These are phyloP conservation scores for Stramonita haemastoma DNA, from an alignment of 2,888 invertebrate genomes.

Conservation along the genomic window DNA sequence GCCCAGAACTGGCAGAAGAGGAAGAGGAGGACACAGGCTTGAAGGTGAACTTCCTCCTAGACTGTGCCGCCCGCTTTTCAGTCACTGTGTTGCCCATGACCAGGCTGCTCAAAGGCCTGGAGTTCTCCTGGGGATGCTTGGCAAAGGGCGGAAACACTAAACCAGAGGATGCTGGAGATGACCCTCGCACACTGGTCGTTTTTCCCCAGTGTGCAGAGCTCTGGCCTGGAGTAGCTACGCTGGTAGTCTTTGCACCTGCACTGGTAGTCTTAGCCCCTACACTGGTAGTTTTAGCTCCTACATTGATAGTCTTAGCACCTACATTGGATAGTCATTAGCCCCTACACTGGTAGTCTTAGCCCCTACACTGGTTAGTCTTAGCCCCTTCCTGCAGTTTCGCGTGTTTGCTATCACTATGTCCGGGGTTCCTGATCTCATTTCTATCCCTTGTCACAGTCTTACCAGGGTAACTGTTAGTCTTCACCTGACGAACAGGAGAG, in stretches of 20 bases:
- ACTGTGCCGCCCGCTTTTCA: neutral
- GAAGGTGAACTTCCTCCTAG: constrained; percentile 26
- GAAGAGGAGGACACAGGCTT: neutral
- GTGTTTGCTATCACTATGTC: neutral
- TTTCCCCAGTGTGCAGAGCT: too few relatives aligned
- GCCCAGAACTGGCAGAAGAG: neutral
- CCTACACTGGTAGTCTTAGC: too few relatives aligned
- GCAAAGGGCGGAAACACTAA: constrained; percentile 7
- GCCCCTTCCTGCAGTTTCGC: neutral
- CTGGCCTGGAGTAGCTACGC: too few relatives aligned
- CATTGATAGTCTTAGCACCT: too few relatives aligned
- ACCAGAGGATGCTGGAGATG: neutral
- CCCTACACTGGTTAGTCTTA: neutral
- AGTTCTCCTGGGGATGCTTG: neutral
- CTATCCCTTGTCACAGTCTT: neutral
- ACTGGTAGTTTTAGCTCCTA: too few relatives aligned
- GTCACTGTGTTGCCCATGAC: neutral
- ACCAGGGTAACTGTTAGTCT: neutral
- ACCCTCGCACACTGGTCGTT: neutral
- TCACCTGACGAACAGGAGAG: neutral
- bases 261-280: too few relatives aligned
- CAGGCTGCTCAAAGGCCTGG: constrained; percentile 15
- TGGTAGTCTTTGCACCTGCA: too few relatives aligned
- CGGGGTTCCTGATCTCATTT: neutral
- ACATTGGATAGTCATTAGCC: too few relatives aligned